Percentiles rank a stretch among this genome's conserved stretches.
Evolutionary conservation across 2,797 vertebrate species (phyloP).

Genomic region (Lacerta agilis): DNA sequence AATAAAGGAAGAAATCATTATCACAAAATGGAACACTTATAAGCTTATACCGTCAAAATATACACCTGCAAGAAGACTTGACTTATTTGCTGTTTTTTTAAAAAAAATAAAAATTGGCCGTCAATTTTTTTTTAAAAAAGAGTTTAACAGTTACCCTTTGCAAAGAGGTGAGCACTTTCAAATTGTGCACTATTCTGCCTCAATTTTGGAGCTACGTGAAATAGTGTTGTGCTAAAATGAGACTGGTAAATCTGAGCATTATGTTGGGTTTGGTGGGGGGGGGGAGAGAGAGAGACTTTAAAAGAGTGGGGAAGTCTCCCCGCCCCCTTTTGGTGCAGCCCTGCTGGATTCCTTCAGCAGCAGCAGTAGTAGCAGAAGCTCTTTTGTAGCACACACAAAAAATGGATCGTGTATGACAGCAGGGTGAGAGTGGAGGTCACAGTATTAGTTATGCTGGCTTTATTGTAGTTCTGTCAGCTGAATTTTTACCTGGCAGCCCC

Average conservation of each 20-base stretch:
- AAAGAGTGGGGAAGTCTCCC: no score
- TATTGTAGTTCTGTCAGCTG: constrained; percentile 37
- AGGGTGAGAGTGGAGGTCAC: constrained; percentile 48
- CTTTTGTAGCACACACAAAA: constrained; percentile 53
- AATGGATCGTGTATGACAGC: constrained; percentile 58
- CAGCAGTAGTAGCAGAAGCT: constrained; percentile 50
- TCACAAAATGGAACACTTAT: not conserved
- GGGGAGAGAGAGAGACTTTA: no score
- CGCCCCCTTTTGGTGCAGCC: not conserved
- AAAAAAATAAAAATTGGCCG: constrained; percentile 14
- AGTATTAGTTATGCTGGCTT: constrained; percentile 53
- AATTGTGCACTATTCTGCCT: constrained; percentile 13
- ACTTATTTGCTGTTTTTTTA: not conserved
- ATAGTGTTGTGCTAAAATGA: not conserved
- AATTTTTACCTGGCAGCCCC: constrained; percentile 49
- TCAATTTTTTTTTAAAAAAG: not conserved
- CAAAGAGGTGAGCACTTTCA: constrained; percentile 28
- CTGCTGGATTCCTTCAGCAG: constrained; percentile 49
- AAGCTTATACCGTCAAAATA: not conserved
- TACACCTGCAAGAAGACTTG: not conserved
- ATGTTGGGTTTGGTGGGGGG: constrained; percentile 21
- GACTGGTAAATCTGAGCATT: not conserved
- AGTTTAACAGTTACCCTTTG: constrained; percentile 8
- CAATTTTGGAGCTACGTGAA: accelerated
- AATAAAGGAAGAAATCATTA: not conserved